Percentiles rank a stretch among this genome's conserved stretches.
Conservation (phyloP, 1,140 invertebrate genomes). For the Hylaeus volcanicus region DNA sequence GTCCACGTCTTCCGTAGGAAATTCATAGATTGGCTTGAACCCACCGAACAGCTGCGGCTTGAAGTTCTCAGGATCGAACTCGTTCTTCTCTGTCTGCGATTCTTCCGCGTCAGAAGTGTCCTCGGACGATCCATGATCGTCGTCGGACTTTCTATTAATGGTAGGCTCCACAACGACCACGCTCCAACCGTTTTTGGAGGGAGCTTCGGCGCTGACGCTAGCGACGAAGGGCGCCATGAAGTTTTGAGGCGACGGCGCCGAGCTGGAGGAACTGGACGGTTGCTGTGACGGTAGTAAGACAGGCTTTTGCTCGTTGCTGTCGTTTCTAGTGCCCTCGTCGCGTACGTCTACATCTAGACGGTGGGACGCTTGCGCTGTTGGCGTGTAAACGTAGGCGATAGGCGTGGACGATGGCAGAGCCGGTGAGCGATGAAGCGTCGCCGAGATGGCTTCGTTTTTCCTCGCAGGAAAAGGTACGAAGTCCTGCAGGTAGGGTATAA, state of each 20-base stretch:
- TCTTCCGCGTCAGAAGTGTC: conserved; percentile 57
- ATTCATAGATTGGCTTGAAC: conserved; percentile 85
- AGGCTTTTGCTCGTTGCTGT: conserved; percentile 62
- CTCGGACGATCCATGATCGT: conserved; percentile 60
- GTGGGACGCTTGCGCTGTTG: conserved; percentile 67
- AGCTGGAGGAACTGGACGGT: conserved; percentile 77
- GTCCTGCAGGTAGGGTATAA: conserved; percentile 81
- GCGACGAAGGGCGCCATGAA: conserved; percentile 88
- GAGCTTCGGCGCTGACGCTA: conserved; percentile 81
- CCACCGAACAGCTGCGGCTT: conserved; percentile 86
- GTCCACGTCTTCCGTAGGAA: conserved; percentile 66
- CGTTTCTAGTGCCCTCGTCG: conserved; percentile 18
- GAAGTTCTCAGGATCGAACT: conserved; percentile 85
- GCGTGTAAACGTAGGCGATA: conserved; percentile 77
- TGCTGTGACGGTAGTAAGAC: conserved; percentile 76
- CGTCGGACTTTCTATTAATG: conserved; percentile 37
- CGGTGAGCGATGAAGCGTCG: conserved; percentile 72
- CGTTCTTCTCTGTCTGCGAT: conserved; percentile 70
- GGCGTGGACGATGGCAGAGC: conserved; percentile 64
- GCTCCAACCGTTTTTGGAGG: conserved; percentile 84
- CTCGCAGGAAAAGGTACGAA: conserved; percentile 79
- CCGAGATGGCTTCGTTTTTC: conserved; percentile 73
- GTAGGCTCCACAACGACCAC: conserved; percentile 79
- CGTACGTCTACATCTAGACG: conserved; percentile 55
- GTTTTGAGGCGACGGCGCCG: conserved; percentile 80